Evolutionary conservation across 2,888 invertebrate species (phyloP).

Genomic region (Hedychridium roseum): DNA sequence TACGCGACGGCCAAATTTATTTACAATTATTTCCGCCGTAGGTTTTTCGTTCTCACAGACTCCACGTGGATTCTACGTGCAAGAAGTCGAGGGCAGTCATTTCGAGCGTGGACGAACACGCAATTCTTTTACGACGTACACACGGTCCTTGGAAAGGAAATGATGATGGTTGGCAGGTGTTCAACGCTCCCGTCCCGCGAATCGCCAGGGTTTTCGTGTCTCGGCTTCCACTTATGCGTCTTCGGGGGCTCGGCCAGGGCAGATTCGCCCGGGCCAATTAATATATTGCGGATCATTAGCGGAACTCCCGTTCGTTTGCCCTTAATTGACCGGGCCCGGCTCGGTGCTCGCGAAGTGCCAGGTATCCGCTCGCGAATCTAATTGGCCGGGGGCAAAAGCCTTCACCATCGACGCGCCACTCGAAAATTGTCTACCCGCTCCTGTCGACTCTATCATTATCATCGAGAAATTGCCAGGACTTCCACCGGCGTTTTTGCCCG

Average conservation of each 20-base stretch:
- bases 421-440: no score
- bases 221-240: slow-evolving; percentile 29
- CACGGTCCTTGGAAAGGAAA: no score
- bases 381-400: no score
- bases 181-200: slow-evolving; percentile 14
- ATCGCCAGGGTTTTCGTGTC: neutral
- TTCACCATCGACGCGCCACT: no score
- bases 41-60: neutral
- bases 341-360: slow-evolving; percentile 16
- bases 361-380: slow-evolving; percentile 24
- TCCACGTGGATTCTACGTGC: neutral
- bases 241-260: slow-evolving; percentile 17
- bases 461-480: no score
- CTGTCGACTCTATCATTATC: no score
- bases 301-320: slow-evolving; percentile 35
- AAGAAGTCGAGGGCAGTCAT: no score
- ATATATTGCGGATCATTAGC: slow-evolving; percentile 48
- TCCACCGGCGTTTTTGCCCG: no score
- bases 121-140: no score
- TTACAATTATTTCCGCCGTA: no score
- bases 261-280: slow-evolving; percentile 40
- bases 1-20: no score
- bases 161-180: slow-evolving; percentile 24
- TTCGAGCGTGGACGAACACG: no score
- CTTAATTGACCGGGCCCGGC: slow-evolving; percentile 42